phyloP scores from a whole-genome alignment of 2,797 vertebrate species.

The Mus spretus region DNA sequence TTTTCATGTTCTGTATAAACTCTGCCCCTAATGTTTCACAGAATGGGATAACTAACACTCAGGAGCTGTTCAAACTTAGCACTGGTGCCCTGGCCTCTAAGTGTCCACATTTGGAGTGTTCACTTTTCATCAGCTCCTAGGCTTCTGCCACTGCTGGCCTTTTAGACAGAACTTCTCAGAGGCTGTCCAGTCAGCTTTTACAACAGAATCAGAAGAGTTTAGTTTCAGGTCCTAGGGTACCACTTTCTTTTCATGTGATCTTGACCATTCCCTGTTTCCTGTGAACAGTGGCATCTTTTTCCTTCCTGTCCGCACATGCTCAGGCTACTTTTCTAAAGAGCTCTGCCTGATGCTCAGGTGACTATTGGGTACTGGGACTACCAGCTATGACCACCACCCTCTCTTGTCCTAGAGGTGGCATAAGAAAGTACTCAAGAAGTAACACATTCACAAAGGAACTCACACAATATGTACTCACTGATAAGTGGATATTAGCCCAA shows the following conservation, averaged over 20 bases:
- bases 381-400: too few species aligned
- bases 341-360: not conserved
- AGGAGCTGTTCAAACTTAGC: not conserved
- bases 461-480: too few species aligned
- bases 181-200: not conserved
- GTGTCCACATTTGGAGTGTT: not conserved
- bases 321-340: not conserved
- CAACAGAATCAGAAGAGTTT: not conserved
- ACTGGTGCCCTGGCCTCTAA: not conserved
- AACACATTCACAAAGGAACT: too few species aligned
- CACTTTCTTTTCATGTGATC: not conserved
- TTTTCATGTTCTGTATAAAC: not conserved
- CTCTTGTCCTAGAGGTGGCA: too few species aligned
- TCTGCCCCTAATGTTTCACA: too few species aligned
- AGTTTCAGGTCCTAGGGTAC: not conserved
- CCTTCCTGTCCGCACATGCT: not conserved
- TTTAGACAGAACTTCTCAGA: not conserved
- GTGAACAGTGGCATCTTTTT: not conserved
- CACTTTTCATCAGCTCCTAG: not conserved
- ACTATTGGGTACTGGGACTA: not conserved
- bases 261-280: not conserved
- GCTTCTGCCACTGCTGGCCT: not conserved
- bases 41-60: not conserved
- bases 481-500: too few species aligned
- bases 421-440: too few species aligned